phyloP scores from a whole-genome alignment of 2,113 vertebrate genomes.

The Myodes glareolus region DNA sequence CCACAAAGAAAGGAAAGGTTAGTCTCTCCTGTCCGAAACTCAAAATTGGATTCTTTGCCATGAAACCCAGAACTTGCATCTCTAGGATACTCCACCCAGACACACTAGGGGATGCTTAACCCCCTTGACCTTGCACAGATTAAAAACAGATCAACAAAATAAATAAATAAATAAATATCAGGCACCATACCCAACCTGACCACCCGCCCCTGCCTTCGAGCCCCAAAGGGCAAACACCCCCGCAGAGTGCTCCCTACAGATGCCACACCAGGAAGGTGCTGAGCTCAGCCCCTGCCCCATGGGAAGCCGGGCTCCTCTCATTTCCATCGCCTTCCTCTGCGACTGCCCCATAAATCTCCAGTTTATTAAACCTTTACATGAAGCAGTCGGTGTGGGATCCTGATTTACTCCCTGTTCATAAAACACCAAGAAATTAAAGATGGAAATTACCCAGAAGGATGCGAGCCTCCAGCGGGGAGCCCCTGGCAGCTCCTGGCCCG shows the following conservation, averaged over 20 bases:
- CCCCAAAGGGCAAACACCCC: neutral
- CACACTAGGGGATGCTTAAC: neutral
- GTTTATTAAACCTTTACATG: constrained; percentile 80
- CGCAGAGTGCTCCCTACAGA: neutral
- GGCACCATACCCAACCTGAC: neutral
- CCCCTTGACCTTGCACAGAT: neutral
- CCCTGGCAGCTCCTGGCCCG: constrained; percentile 25
- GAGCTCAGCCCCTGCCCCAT: constrained; percentile 18
- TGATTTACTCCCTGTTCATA: constrained; percentile 82
- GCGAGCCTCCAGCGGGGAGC: constrained; percentile 11
- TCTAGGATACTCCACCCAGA: neutral
- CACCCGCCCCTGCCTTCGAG: neutral
- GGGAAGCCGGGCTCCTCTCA: constrained; percentile 8
- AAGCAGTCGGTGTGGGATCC: constrained; percentile 54
- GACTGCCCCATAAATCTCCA: constrained; percentile 74
- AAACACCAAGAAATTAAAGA: constrained; percentile 77
- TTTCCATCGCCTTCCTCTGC: constrained; percentile 42
- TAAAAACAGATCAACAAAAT: no score
- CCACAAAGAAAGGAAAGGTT: neutral
- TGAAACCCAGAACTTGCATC: neutral
- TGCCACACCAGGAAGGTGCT: neutral
- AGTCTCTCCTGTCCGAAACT: neutral
- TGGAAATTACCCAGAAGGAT: constrained; percentile 76
- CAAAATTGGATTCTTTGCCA: neutral
- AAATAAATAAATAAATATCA: neutral